Conservation (phyloP, 1,140 invertebrate species). For the Drosophila pallidifrons region DNA sequence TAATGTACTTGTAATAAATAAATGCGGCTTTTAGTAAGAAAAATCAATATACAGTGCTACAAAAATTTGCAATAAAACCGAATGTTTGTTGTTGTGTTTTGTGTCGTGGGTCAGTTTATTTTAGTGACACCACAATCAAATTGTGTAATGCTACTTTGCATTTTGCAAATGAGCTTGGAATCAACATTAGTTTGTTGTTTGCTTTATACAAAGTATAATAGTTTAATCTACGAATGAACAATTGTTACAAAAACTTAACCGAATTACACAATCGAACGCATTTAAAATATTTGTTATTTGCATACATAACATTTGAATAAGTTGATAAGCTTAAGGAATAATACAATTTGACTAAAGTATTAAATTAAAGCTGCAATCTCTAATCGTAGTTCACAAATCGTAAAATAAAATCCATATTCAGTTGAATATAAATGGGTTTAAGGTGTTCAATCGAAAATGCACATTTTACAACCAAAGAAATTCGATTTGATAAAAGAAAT, state of each 20-base stretch:
- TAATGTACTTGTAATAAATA: slow-evolving; percentile 84
- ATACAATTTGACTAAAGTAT: too few relatives aligned
- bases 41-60: slow-evolving; percentile 50
- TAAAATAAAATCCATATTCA: not conserved
- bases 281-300: too few relatives aligned
- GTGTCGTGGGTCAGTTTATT: slow-evolving; percentile 17
- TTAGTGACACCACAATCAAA: slow-evolving; percentile 23
- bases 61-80: not conserved
- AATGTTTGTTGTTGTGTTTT: slow-evolving; percentile 5
- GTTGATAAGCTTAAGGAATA: too few relatives aligned
- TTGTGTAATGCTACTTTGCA: slow-evolving; percentile 41
- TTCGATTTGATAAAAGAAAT: too few relatives aligned
- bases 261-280: too few relatives aligned
- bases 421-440: not conserved
- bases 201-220: not conserved
- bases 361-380: not conserved
- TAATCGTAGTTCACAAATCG: too few relatives aligned
- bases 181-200: not conserved
- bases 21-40: slow-evolving; percentile 58
- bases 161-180: slow-evolving; percentile 27
- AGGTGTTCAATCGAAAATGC: not conserved
- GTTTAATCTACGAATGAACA: too few relatives aligned
- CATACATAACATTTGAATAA: too few relatives aligned
- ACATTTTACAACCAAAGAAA: not conserved
- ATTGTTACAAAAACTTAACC: too few relatives aligned